Conservation (phyloP, 2,888 invertebrate species). For the Panzeria rudis region DNA sequence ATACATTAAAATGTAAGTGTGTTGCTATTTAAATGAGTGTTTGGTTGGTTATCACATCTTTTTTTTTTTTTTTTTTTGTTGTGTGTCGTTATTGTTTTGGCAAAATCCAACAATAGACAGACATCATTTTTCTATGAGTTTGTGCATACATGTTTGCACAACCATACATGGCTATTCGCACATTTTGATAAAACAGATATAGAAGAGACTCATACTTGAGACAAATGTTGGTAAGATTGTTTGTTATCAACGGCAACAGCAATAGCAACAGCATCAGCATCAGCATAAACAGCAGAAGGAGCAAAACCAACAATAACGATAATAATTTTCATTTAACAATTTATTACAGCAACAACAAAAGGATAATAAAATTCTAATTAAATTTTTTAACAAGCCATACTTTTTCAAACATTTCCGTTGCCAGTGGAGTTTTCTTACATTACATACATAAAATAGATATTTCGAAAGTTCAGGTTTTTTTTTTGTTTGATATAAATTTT, state of each 20-base stretch:
- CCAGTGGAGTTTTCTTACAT: background rate
- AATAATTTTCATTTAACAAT: slow-evolving; percentile 59
- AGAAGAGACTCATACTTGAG: slow-evolving; percentile 16
- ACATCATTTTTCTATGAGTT: slow-evolving; percentile 36
- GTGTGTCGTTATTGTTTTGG: slow-evolving; percentile 42
- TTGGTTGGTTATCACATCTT: slow-evolving; percentile 62
- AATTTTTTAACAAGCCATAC: slow-evolving; percentile 54
- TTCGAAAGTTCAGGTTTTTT: too few species aligned
- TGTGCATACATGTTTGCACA: slow-evolving; percentile 44
- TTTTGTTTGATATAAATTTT: background rate
- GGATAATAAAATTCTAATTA: slow-evolving; percentile 68
- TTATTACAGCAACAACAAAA: slow-evolving; percentile 55
- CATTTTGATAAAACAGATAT: slow-evolving; percentile 17
- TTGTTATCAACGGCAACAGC: slow-evolving; percentile 31
- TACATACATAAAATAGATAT: slow-evolving; percentile 3
- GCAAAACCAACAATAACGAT: slow-evolving; percentile 33
- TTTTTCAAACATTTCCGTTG: background rate
- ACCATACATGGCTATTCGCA: slow-evolving; percentile 28
- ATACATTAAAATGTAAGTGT: slow-evolving; percentile 43
- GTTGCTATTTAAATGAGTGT: slow-evolving; percentile 8
- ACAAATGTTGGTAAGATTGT: slow-evolving; percentile 22
- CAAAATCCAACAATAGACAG: slow-evolving; percentile 37
- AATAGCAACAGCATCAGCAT: slow-evolving; percentile 30
- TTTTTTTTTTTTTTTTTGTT: slow-evolving; percentile 23
- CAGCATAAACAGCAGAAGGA: slow-evolving; percentile 1